Conservation (phyloP, 2,888 invertebrate genomes). For the Drosophila nigricruria region DNA sequence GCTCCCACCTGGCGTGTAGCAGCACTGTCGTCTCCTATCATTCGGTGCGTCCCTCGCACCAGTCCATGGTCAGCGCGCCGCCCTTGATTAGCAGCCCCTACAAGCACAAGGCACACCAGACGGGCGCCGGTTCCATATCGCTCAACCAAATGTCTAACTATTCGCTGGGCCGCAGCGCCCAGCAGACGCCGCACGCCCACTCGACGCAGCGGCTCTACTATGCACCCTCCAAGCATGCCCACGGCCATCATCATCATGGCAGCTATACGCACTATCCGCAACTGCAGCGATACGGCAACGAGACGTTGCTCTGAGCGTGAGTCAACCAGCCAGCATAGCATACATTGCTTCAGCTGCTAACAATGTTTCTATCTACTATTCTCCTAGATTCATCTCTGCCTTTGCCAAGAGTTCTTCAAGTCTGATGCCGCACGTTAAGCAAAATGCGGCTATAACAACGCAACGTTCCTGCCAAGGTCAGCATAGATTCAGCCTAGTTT, state of each 20-base stretch:
- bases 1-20: slow-evolving; percentile 74
- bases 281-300: slow-evolving; percentile 80
- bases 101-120: slow-evolving; percentile 50
- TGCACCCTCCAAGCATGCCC: slow-evolving; percentile 57
- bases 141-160: slow-evolving; percentile 82
- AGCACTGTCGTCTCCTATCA: slow-evolving; percentile 84
- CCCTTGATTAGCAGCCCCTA: slow-evolving; percentile 58
- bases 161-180: slow-evolving; percentile 69
- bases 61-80: slow-evolving; percentile 69
- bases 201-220: slow-evolving; percentile 73
- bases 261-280: slow-evolving; percentile 64
- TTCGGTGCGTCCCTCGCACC: slow-evolving; percentile 75
- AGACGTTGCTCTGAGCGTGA: slow-evolving; percentile 81
- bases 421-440: slow-evolving; percentile 47
- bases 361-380: accelerated
- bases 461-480: slow-evolving; percentile 59
- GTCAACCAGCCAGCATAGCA: neutral
- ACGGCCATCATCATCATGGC: slow-evolving; percentile 43
- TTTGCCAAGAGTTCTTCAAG: slow-evolving; percentile 30
- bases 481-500: slow-evolving; percentile 21
- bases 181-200: slow-evolving; percentile 35
- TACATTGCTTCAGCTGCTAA: too few relatives aligned
- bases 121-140: slow-evolving; percentile 69
- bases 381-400: neutral
- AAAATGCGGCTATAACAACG: slow-evolving; percentile 34